Conservation (phyloP, 1,140 invertebrate species). For the Heliconius hermathena region DNA sequence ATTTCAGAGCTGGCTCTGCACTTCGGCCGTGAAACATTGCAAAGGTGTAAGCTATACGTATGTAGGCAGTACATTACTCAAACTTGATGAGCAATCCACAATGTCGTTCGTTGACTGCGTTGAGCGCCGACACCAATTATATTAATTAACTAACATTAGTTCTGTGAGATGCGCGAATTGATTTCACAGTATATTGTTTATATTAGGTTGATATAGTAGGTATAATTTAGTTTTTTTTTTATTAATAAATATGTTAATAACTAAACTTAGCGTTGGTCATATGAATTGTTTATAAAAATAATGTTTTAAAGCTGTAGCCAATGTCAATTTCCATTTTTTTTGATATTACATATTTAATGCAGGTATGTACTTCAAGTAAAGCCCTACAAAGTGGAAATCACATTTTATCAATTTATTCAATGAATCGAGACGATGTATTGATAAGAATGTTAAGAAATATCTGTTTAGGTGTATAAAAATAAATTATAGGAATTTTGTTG, state of each 20-base stretch:
- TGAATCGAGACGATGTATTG: too few species aligned
- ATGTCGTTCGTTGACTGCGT: conserved; percentile 68
- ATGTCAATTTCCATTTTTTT: too few species aligned
- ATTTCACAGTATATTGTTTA: conserved; percentile 30
- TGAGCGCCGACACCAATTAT: conserved; percentile 9
- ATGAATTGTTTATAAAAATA: too few species aligned
- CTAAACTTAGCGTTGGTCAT: too few species aligned
- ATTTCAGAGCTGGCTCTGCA: conserved; percentile 71
- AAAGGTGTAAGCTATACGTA: conserved; percentile 56
- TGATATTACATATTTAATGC: too few species aligned
- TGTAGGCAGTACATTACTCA: conserved; percentile 50
- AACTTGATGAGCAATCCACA: conserved; percentile 59
- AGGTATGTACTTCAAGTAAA: too few species aligned
- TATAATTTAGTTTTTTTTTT: too few species aligned
- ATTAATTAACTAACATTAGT: conserved; percentile 46
- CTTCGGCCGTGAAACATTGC: conserved; percentile 72
- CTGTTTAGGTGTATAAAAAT: neutral
- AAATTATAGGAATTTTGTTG: neutral
- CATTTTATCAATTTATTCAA: too few species aligned
- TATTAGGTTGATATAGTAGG: neutral
- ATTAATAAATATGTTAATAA: too few species aligned
- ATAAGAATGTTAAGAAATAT: neutral
- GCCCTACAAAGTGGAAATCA: too few species aligned
- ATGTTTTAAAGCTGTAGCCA: too few species aligned
- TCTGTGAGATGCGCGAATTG: conserved; percentile 33